A percentile compares a stretch with the other conserved stretches of the same genome.
These are phyloP conservation scores for Ptychodera flava DNA, from an alignment of 35 echinoderm and acorn worm species.

Conservation along the genomic window DNA sequence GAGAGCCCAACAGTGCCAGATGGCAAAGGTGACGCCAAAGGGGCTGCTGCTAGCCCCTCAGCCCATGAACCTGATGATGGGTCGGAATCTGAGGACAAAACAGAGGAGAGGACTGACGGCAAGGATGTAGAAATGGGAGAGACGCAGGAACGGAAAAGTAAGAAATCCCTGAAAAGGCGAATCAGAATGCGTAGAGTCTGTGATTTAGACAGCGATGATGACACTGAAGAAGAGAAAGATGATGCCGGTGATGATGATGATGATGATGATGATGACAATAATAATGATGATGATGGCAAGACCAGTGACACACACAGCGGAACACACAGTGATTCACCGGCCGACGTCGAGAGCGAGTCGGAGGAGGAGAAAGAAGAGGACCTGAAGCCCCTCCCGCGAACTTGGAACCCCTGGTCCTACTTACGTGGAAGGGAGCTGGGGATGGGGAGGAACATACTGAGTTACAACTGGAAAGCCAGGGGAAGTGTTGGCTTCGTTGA, in stretches of 20 bases:
- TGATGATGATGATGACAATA: not conserved
- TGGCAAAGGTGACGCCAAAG: no score
- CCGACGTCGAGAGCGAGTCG: not conserved
- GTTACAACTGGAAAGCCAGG: constrained; percentile 39
- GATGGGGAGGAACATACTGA: constrained; percentile 8
- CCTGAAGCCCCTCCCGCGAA: constrained; percentile 16
- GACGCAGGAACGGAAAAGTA: not conserved
- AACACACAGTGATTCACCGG: not conserved
- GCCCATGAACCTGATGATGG: no score
- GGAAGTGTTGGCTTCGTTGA: constrained; percentile 48
- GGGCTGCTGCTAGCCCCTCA: no score
- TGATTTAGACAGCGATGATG: not conserved
- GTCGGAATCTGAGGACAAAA: no score
- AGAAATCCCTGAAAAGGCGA: not conserved
- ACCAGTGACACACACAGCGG: not conserved
- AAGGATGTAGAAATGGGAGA: not conserved
- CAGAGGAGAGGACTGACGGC: not conserved
- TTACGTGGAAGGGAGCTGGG: constrained; percentile 49
- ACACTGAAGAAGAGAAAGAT: not conserved
- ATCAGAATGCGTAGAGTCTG: no score
- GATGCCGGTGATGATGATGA: not conserved
- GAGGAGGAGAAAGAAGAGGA: constrained; percentile 43
- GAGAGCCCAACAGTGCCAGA: no score
- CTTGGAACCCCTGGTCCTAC: constrained; percentile 29
- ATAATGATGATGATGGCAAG: constrained; percentile 5